phyloP scores from a whole-genome alignment of 2,888 invertebrate species.

The Epirrhoe tristata region DNA sequence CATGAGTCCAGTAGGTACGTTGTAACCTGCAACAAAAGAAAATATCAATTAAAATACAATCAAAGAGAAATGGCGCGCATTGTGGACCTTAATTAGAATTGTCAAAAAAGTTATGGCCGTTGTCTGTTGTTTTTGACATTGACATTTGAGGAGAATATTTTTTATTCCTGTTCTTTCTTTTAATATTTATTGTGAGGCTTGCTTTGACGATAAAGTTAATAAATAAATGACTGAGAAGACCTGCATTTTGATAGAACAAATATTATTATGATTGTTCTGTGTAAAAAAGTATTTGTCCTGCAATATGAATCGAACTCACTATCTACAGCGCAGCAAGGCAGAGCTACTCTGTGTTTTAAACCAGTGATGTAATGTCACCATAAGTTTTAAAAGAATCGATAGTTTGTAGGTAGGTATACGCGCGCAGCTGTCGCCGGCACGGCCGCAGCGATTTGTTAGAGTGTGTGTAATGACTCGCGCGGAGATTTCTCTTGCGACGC shows the following conservation, averaged over 20 bases:
- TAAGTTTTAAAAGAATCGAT: background rate
- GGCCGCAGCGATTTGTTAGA: constrained; percentile 41
- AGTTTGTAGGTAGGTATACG: background rate
- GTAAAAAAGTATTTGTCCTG: too few species aligned
- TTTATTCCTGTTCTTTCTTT: background rate
- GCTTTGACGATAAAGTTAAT: too few species aligned
- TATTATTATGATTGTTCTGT: too few species aligned
- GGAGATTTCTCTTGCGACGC: constrained; percentile 42
- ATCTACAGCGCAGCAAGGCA: too few species aligned
- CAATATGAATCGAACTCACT: too few species aligned
- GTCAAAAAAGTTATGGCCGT: constrained; percentile 47
- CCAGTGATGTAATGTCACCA: background rate
- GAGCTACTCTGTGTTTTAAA: too few species aligned
- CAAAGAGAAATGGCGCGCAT: constrained; percentile 47
- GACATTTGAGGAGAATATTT: background rate
- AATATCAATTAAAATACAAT: constrained; percentile 48
- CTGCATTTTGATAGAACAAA: too few species aligned
- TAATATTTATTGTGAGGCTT: background rate
- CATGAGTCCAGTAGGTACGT: background rate
- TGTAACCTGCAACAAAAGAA: constrained; percentile 56
- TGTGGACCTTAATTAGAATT: constrained; percentile 52
- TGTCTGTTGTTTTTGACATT: constrained; percentile 13
- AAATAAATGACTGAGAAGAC: too few species aligned
- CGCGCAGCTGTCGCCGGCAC: constrained; percentile 40
- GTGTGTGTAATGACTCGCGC: constrained; percentile 42